phyloP scores from a whole-genome alignment of 2,888 invertebrate genomes.

The Dynastes tityus region DNA sequence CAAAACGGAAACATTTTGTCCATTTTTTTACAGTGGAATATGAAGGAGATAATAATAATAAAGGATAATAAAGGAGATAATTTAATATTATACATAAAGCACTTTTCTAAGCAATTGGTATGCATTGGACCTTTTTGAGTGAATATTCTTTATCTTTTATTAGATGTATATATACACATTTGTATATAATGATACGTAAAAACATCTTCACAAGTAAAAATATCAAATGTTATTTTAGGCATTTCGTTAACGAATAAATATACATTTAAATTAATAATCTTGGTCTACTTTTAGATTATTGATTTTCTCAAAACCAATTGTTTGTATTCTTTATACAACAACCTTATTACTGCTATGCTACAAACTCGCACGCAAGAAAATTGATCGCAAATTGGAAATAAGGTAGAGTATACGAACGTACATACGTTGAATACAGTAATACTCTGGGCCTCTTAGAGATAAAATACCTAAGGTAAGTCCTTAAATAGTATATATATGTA shows the following conservation, averaged over 20 bases:
- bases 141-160: too few species aligned
- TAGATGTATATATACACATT: too few species aligned
- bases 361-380: conserved; percentile 39
- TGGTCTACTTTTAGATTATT: conserved; percentile 20
- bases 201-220: too few species aligned
- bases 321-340: conserved; percentile 36
- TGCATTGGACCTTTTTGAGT: too few species aligned
- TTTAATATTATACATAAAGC: too few species aligned
- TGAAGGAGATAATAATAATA: too few species aligned
- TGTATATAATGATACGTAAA: too few species aligned
- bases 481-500: neutral
- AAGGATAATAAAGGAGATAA: too few species aligned
- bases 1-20: too few species aligned
- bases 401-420: conserved; percentile 25
- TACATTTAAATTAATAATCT: neutral
- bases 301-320: conserved; percentile 35
- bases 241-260: neutral
- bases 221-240: neutral
- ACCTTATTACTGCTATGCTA: conserved; percentile 16
- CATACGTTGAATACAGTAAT: conserved; percentile 4
- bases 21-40: too few species aligned
- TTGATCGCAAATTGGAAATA: conserved; percentile 45
- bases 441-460: neutral
- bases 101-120: too few species aligned
- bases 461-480: conserved; percentile 24